Conservation (phyloP, 35 echinoderm and acorn worm genomes). For the Nesometra sesokonis region DNA sequence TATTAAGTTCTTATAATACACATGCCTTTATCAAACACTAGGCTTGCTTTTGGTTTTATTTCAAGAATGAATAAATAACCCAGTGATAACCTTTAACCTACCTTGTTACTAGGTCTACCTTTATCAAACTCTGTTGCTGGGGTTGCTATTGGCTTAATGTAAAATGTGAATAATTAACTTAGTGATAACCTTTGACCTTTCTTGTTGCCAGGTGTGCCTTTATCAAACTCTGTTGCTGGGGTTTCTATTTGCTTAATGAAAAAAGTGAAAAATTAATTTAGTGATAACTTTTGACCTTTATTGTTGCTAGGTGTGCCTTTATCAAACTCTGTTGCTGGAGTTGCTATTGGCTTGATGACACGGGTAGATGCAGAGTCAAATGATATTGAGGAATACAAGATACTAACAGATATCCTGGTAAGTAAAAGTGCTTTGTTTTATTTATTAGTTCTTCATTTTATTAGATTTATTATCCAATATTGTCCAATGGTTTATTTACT, state of each 20-base stretch:
- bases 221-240: constrained; percentile 59
- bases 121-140: background rate
- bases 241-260: constrained; percentile 71
- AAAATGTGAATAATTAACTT: too few species aligned
- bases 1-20: background rate
- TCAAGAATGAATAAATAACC: too few species aligned
- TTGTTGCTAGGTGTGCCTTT: constrained; percentile 67
- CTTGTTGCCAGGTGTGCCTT: background rate
- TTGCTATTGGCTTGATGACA: constrained; percentile 75
- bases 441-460: background rate
- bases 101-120: too few species aligned
- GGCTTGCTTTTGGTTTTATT: background rate
- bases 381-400: constrained; percentile 63
- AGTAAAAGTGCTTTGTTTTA: background rate
- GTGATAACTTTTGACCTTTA: background rate
- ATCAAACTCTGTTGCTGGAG: constrained; percentile 60
- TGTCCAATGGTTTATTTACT: constrained; percentile 14
- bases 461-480: constrained; percentile 83
- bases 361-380: constrained; percentile 45
- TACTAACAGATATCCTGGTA: constrained; percentile 91
- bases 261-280: too few species aligned
- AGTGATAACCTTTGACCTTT: too few species aligned
- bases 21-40: background rate
- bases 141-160: too few species aligned
- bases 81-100: too few species aligned